Evolutionary conservation across 2,113 vertebrate genomes (phyloP).

Genomic region (Physeter macrocephalus): DNA sequence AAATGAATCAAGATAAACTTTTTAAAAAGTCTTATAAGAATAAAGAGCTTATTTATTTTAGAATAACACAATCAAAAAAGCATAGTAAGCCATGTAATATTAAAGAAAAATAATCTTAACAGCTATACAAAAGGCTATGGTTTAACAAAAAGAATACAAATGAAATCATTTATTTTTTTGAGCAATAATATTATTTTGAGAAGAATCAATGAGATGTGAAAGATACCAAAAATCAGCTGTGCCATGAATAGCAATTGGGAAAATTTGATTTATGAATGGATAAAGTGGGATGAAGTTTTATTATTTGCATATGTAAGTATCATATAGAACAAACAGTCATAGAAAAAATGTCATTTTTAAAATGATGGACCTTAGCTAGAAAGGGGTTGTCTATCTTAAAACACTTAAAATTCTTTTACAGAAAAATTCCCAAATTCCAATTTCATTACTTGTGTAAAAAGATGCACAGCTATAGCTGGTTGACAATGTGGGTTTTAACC

Average conservation of each 20-base stretch:
- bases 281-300: neutral
- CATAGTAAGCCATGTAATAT: neutral
- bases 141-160: neutral
- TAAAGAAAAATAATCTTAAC: neutral
- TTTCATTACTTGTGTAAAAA: neutral
- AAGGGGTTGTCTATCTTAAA: neutral
- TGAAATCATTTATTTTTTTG: neutral
- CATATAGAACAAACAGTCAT: neutral
- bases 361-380: neutral
- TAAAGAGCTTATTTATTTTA: neutral
- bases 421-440: neutral
- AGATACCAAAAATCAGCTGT: neutral
- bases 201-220: neutral
- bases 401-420: neutral
- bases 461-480: neutral
- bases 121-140: neutral
- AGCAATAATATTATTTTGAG: neutral
- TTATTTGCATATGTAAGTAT: neutral
- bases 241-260: neutral
- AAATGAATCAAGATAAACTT: neutral
- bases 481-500: neutral
- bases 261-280: neutral
- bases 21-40: neutral
- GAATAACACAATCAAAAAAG: neutral
- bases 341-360: neutral